phyloP scores from a whole-genome alignment of 1,140 invertebrate species.

The Chelonus insularis region DNA sequence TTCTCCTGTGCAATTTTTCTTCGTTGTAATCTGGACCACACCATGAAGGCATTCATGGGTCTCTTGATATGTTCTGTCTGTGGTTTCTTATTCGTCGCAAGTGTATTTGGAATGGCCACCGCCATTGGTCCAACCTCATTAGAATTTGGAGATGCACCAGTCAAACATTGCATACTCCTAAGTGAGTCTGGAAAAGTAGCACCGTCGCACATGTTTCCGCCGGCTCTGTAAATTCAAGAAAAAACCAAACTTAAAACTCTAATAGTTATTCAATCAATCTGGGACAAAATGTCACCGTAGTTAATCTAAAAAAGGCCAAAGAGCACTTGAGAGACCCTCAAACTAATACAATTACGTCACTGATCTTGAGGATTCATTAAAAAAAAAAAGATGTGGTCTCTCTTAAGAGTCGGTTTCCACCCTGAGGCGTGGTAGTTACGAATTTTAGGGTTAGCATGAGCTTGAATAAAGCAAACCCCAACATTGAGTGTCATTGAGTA shows the following conservation, averaged over 20 bases:
- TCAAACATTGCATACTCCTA: slow-evolving; percentile 53
- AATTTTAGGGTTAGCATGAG: slow-evolving; percentile 12
- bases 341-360: slow-evolving; percentile 53
- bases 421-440: slow-evolving; percentile 23
- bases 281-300: too few relatives aligned
- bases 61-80: slow-evolving; percentile 66
- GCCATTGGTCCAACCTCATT: slow-evolving; percentile 51
- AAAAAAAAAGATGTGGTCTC: slow-evolving; percentile 41
- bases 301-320: slow-evolving; percentile 31
- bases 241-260: too few relatives aligned
- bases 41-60: slow-evolving; percentile 75
- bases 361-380: slow-evolving; percentile 51
- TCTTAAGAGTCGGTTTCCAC: slow-evolving; percentile 40
- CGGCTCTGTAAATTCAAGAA: slow-evolving; percentile 51
- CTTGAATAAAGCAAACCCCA: slow-evolving; percentile 33
- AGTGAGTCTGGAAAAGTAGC: slow-evolving; percentile 54
- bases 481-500: slow-evolving; percentile 52
- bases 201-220: slow-evolving; percentile 60
- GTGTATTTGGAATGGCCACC: slow-evolving; percentile 46
- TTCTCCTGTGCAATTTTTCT: slow-evolving; percentile 95
- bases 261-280: too few relatives aligned
- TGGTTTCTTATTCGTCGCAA: slow-evolving; percentile 51
- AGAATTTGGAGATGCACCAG: slow-evolving; percentile 48
- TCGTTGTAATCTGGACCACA: slow-evolving; percentile 83
- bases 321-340: slow-evolving; percentile 38